These are phyloP conservation scores for Strix uralensis DNA, from an alignment of 2,113 vertebrate genomes.

Conservation along the genomic window DNA sequence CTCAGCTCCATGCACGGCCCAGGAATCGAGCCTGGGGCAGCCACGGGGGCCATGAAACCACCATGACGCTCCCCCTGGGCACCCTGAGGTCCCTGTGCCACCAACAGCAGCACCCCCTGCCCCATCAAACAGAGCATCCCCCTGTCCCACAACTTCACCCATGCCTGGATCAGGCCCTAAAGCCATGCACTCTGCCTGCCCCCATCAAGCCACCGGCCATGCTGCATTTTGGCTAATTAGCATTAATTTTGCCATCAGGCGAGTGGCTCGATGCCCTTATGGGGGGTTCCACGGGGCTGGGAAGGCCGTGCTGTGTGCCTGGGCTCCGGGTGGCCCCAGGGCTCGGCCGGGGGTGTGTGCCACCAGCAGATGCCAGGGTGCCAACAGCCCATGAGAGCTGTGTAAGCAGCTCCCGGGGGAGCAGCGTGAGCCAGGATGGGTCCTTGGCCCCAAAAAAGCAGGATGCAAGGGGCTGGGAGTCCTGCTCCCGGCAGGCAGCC, in stretches of 20 bases:
- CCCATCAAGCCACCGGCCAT: background rate
- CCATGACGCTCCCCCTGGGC: background rate
- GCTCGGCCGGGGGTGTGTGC: background rate
- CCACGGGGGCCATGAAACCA: fast-evolving
- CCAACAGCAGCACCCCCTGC: too few relatives aligned
- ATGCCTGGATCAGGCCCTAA: background rate
- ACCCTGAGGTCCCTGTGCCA: background rate
- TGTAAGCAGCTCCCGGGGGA: background rate
- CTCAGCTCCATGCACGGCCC: background rate
- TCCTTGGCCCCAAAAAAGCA: background rate
- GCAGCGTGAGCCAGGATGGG: background rate
- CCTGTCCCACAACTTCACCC: background rate
- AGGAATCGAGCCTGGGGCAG: background rate
- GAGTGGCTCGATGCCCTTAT: fast-evolving
- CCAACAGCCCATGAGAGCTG: background rate
- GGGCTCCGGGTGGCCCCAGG: background rate
- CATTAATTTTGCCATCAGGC: background rate
- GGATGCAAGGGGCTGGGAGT: background rate
- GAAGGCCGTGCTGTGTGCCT: too few relatives aligned
- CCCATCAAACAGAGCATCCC: too few relatives aligned
- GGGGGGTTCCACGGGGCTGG: too few relatives aligned
- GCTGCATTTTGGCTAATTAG: background rate
- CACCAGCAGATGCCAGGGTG: background rate
- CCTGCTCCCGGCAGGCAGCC: background rate
- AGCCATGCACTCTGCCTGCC: background rate